These are phyloP conservation scores for Salvelinus fontinalis DNA, from an alignment of 2,113 vertebrate species.

Conservation along the genomic window DNA sequence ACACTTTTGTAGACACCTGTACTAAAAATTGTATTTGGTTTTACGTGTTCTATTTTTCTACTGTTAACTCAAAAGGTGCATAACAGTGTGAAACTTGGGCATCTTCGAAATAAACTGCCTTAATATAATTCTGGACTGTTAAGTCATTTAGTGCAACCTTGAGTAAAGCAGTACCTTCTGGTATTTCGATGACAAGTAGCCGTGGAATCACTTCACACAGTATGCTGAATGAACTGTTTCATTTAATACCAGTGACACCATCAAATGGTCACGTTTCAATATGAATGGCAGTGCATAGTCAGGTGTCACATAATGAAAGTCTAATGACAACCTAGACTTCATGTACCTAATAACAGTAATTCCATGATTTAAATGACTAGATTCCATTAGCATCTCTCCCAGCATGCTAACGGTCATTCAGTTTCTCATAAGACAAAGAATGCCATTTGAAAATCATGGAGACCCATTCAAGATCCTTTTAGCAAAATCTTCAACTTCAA, in stretches of 20 bases:
- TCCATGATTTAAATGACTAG: background rate
- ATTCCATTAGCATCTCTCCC: background rate
- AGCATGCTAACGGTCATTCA: too few species aligned
- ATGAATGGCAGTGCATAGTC: background rate
- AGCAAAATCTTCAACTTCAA: background rate
- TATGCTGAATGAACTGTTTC: background rate
- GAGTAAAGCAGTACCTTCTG: too few species aligned
- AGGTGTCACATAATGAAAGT: background rate
- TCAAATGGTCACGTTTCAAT: background rate
- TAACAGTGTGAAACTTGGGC: conserved; percentile 74
- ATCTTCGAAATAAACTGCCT: conserved; percentile 79
- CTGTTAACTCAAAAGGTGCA: conserved; percentile 72
- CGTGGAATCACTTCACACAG: background rate
- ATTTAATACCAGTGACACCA: background rate
- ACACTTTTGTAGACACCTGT: conserved; percentile 71
- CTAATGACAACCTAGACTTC: background rate
- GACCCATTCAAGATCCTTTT: background rate
- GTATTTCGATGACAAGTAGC: background rate
- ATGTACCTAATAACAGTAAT: too few species aligned
- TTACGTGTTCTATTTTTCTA: conserved; percentile 82
- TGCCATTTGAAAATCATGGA: too few species aligned
- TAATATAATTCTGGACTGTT: conserved; percentile 50
- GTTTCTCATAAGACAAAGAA: too few species aligned
- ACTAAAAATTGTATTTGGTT: conserved; percentile 75
- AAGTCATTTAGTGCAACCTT: background rate